A percentile compares a stretch with the other conserved stretches of the same genome.
Conservation (phyloP, 2,888 invertebrate genomes). For the Ditylenchus weischeri region DNA sequence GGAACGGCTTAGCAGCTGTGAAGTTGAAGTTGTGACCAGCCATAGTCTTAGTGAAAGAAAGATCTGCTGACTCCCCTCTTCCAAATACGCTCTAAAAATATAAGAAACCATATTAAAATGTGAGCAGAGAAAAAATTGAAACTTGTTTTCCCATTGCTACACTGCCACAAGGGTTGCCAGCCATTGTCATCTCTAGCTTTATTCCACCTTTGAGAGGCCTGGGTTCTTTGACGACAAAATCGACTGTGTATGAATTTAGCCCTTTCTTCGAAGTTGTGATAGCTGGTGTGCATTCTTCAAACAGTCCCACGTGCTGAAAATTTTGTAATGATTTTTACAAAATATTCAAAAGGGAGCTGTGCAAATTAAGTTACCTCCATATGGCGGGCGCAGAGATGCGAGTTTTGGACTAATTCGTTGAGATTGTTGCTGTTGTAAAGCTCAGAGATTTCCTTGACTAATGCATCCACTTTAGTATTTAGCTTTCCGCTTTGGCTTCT, state of each 20-base stretch:
- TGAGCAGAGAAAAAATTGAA: background rate
- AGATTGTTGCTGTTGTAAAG: conserved; percentile 81
- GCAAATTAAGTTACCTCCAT: conserved; percentile 37
- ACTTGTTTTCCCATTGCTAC: background rate
- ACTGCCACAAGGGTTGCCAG: conserved; percentile 37
- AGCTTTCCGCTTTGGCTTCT: conserved; percentile 19
- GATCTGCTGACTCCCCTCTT: conserved; percentile 47
- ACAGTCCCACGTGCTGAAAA: conserved; percentile 69
- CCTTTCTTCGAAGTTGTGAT: conserved; percentile 79
- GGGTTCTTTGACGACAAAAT: conserved; percentile 80
- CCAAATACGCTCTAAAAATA: conserved; percentile 38
- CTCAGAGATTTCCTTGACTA: conserved; percentile 66
- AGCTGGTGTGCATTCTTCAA: conserved; percentile 77
- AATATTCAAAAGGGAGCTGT: background rate
- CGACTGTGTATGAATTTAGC: conserved; percentile 66
- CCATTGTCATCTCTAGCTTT: conserved; percentile 52
- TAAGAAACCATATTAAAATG: background rate
- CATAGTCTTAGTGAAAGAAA: conserved; percentile 50
- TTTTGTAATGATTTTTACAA: background rate
- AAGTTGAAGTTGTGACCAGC: conserved; percentile 77
- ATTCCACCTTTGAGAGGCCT: conserved; percentile 46
- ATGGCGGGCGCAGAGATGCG: conserved; percentile 50
- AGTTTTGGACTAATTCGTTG: conserved; percentile 66
- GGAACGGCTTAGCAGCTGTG: conserved; percentile 74
- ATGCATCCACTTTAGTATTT: conserved; percentile 50